These are phyloP conservation scores for Capitella teleta DNA, from an alignment of 1,140 invertebrate genomes.

Conservation along the genomic window DNA sequence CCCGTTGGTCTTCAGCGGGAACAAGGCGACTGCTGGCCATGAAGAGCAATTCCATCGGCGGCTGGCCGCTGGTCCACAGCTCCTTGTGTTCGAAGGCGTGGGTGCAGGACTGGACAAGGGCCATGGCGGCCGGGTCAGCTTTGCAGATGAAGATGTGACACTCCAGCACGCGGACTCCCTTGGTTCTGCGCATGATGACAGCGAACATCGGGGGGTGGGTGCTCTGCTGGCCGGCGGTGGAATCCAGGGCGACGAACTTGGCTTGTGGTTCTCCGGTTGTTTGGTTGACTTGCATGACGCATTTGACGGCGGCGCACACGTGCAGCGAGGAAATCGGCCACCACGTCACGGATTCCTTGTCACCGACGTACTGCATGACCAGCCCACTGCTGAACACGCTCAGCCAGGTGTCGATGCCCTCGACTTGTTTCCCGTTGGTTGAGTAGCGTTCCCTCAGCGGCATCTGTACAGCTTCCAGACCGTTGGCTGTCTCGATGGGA, in stretches of 20 bases:
- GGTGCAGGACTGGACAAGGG: constrained; percentile 29
- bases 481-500: constrained; percentile 93
- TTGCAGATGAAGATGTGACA: constrained; percentile 99
- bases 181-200: constrained; percentile 83
- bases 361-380: constrained; percentile 1
- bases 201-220: constrained; percentile 87
- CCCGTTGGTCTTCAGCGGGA: not conserved
- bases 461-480: constrained; percentile 87
- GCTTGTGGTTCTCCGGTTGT: constrained; percentile 33
- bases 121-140: constrained; percentile 26
- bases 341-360: constrained; percentile 77
- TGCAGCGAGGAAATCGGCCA: constrained; percentile 94
- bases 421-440: constrained; percentile 17
- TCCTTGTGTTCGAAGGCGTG: constrained; percentile 19
- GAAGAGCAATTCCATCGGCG: too few relatives aligned
- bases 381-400: constrained; percentile 89
- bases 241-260: constrained; percentile 89
- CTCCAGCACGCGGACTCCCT: constrained; percentile 78
- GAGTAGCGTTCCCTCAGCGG: constrained; percentile 54
- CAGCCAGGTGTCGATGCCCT: constrained; percentile 49
- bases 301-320: constrained; percentile 85
- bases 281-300: constrained; percentile 21
- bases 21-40: not conserved
- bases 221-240: constrained; percentile 48
- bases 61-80: not conserved